phyloP scores from a whole-genome alignment of 2,797 vertebrate genomes.

The Neomorphus geoffroyi region DNA sequence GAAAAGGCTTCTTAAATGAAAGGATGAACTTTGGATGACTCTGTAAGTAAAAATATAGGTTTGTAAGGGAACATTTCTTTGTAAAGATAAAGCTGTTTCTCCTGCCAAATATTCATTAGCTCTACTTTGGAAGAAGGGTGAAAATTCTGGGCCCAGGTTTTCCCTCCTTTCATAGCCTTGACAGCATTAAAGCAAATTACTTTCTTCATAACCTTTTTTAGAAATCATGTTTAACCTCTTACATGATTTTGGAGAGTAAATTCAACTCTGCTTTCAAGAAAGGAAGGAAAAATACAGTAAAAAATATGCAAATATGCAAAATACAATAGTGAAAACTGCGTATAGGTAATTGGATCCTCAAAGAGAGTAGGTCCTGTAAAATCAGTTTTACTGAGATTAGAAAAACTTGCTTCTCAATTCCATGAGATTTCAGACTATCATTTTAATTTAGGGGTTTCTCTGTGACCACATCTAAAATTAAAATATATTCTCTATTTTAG shows the following conservation, averaged over 20 bases:
- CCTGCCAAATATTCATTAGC: background rate
- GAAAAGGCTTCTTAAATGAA: background rate
- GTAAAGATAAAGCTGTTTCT: background rate
- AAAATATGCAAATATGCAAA: background rate
- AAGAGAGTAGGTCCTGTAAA: background rate
- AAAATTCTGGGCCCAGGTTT: background rate
- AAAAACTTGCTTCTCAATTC: background rate
- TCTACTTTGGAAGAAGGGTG: background rate
- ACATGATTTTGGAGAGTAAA: background rate
- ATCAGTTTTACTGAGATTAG: background rate
- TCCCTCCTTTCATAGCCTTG: background rate
- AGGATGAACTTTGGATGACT: background rate
- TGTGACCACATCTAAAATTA: background rate
- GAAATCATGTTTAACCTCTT: background rate
- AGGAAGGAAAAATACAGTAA: background rate
- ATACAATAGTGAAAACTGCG: background rate
- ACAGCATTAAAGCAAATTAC: background rate
- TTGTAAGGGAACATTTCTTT: background rate
- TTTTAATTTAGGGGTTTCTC: background rate
- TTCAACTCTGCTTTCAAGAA: background rate
- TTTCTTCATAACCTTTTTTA: background rate
- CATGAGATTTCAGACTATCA: background rate
- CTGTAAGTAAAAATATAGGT: fast-evolving
- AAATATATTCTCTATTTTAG: background rate
- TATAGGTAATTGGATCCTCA: background rate